Base-by-base conservation (phyloP, 2,797 vertebrate species). In the Microctenopoma lineatum region DNA sequence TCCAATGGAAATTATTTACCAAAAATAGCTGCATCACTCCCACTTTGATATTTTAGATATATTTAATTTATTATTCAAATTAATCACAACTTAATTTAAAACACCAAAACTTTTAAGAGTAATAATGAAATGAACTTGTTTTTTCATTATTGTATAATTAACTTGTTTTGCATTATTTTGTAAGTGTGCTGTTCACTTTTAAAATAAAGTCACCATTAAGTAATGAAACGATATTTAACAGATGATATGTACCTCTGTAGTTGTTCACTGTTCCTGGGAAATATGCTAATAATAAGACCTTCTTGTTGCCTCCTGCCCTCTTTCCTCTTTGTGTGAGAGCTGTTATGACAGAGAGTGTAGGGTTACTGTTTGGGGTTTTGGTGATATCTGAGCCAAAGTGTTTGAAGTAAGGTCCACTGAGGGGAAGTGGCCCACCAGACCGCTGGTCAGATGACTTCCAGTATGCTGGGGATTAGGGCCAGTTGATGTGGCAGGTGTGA, bases 391-490 rank as follows among this genome's bases (percentile, higher is more conserved):
- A 94, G 90, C 90, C 84, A 41, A 73, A 51, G 76, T 82, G 90
- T 92, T 92, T 92, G 91, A 94, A 87, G 90, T 86, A 45, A 83
- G 85, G 87, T 89, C 88, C 77, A 47, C 74, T 72, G 87, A 90
- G 87, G 88, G 93, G 89, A 93, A 90, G 90, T 87, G 84, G 81
- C 82, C 90, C 87, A 87, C 81, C 75, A 89, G 86, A 76, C 72
- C 53, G 64, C 81, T 81, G 81, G 90, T 93, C 93, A 94, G 91
- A 93, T 94, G 92, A 93, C 90, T 91, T 92, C 87, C 89, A 93
- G 90, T 90, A 92, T 93, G 91, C 77, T 25, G 71, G 68, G 90
- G 92, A 93, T 94, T 93, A 93, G 83, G 66, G 76, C 88, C 77
- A 83, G 85, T 86, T 80, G 85, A 92, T 87, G 82, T 90, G 87